Evolutionary conservation across 92 coral and sea anemone genomes (phyloP).

Genomic region (Isaurus tuberculatus): DNA sequence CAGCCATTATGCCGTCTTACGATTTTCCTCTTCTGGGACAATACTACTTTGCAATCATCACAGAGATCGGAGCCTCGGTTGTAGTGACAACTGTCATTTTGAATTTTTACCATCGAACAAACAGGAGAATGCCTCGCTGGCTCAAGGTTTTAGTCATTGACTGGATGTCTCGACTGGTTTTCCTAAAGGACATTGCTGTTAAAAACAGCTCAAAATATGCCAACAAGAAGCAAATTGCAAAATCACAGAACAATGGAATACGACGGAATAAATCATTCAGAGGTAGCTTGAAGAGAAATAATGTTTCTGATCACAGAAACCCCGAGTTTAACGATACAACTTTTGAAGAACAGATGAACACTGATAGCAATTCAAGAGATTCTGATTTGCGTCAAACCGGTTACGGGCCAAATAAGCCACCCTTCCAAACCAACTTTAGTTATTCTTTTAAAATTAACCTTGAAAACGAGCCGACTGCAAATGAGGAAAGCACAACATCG

Average conservation of each 20-base stretch:
- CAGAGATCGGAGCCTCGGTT: conserved; percentile 86
- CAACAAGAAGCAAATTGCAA: neutral
- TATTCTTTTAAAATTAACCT: conserved; percentile 43
- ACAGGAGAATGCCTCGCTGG: conserved; percentile 92
- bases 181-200: conserved; percentile 53
- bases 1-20: conserved; percentile 95
- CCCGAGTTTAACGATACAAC: conserved; percentile 39
- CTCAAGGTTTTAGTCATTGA: conserved; percentile 70
- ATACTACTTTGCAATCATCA: conserved; percentile 39
- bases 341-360: conserved; percentile 3
- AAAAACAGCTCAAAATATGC: neutral
- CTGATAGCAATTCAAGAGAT: conserved; percentile 11
- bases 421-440: conserved; percentile 27
- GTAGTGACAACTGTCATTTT: conserved; percentile 88
- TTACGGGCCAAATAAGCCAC: conserved; percentile 19
- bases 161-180: conserved; percentile 84
- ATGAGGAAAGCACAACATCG: conserved; percentile 30
- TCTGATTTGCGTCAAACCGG: conserved; percentile 48
- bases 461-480: conserved; percentile 25
- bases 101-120: conserved; percentile 94
- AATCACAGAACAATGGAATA: neutral
- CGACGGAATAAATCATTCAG: neutral
- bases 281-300: conserved; percentile 2
- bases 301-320: conserved; percentile 28
- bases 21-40: conserved; percentile 94